A percentile compares a stretch with the other conserved stretches of the same genome.
phyloP scores from a whole-genome alignment of 2,888 invertebrate genomes.

The Junonia oenone region DNA sequence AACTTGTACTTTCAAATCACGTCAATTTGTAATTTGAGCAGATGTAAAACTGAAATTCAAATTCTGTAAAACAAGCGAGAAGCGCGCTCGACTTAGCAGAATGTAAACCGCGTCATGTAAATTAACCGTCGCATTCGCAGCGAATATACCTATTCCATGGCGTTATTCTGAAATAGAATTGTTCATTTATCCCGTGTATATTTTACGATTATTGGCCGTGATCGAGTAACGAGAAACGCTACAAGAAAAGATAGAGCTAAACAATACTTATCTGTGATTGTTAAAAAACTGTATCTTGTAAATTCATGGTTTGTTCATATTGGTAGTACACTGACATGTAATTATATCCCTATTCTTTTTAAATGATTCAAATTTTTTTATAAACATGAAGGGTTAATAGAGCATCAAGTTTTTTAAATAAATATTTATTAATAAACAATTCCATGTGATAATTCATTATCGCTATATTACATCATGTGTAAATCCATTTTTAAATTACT shows the following conservation, averaged over 20 bases:
- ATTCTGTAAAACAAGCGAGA: conserved; percentile 14
- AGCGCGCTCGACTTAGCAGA: conserved; percentile 6
- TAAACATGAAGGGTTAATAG: no score
- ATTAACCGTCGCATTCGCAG: conserved; percentile 13
- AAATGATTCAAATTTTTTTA: no score
- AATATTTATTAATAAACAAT: no score
- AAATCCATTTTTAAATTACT: no score
- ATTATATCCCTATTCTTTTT: no score
- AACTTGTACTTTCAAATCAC: conserved; percentile 11
- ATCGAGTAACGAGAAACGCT: neutral
- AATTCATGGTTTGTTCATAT: no score
- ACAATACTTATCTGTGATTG: neutral
- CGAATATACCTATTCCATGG: conserved; percentile 1
- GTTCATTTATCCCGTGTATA: conserved; percentile 3
- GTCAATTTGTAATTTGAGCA: conserved; percentile 10
- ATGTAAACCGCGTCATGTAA: conserved; percentile 18
- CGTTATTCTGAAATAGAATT: conserved; percentile 13
- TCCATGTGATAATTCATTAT: no score
- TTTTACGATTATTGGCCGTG: neutral
- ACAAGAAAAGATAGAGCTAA: neutral
- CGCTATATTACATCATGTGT: no score
- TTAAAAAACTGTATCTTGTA: neutral
- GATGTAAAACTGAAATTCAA: conserved; percentile 16
- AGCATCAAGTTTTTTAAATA: no score
- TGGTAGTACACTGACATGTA: no score